Percentiles rank a stretch among this genome's conserved stretches.
Evolutionary conservation across 2,888 invertebrate genomes (phyloP).

Genomic region (Timema podura): DNA sequence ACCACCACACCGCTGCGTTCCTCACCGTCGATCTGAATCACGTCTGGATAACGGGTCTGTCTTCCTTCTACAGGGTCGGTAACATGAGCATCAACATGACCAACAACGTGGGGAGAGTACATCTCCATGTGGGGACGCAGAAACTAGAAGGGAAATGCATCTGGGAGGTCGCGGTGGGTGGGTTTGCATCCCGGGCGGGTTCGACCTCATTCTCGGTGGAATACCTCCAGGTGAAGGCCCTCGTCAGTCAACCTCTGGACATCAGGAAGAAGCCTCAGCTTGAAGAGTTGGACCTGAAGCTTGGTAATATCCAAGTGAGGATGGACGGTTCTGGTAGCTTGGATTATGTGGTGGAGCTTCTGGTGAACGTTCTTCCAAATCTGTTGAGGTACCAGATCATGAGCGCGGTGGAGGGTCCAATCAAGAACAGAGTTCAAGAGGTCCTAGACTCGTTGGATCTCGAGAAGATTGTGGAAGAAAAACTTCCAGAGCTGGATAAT

Average conservation of each 20-base stretch:
- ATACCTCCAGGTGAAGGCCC: slow-evolving; percentile 53
- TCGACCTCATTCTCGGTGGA: slow-evolving; percentile 74
- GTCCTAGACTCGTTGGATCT: slow-evolving; percentile 70
- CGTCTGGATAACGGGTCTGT: slow-evolving; percentile 74
- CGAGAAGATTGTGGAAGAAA: slow-evolving; percentile 66
- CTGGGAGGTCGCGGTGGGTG: slow-evolving; percentile 70
- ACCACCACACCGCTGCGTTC: slow-evolving; percentile 64
- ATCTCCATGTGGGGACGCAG: slow-evolving; percentile 69
- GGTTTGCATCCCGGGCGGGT: slow-evolving; percentile 65
- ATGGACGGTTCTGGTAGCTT: slow-evolving; percentile 82
- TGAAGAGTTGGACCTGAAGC: slow-evolving; percentile 69
- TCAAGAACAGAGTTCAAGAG: slow-evolving; percentile 64
- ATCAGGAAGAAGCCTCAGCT: slow-evolving; percentile 67
- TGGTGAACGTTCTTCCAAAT: slow-evolving; percentile 78
- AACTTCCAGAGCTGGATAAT: slow-evolving; percentile 60
- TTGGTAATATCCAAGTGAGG: slow-evolving; percentile 73
- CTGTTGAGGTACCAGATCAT: slow-evolving; percentile 81
- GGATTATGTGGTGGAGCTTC: slow-evolving; percentile 77
- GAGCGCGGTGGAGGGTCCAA: slow-evolving; percentile 75
- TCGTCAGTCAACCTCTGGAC: slow-evolving; percentile 70
- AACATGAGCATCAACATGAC: slow-evolving; percentile 68
- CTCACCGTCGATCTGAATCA: slow-evolving; percentile 65
- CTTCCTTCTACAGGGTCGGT: slow-evolving; percentile 77
- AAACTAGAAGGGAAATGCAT: slow-evolving; percentile 70
- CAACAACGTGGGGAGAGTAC: slow-evolving; percentile 54